A percentile compares a stretch with the other conserved stretches of the same genome.
These are phyloP conservation scores for Ivindomyrus marchei DNA, from an alignment of 2,113 vertebrate species.

Conservation along the genomic window DNA sequence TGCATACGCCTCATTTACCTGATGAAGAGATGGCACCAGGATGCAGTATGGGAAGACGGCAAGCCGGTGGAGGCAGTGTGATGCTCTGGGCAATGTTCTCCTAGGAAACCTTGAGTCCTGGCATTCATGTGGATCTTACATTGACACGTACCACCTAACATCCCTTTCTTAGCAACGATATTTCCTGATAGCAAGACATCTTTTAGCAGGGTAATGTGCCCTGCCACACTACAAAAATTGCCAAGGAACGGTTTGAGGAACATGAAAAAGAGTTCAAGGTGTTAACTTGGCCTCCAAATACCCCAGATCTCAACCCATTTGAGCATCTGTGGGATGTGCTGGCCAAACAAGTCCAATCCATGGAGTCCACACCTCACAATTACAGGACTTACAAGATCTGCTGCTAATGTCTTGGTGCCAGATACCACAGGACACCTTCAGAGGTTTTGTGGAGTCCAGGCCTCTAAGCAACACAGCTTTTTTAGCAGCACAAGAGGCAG, in stretches of 20 bases:
- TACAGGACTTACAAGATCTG: neutral
- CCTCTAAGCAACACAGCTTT: neutral
- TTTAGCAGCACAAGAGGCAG: neutral
- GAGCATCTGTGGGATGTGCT: neutral
- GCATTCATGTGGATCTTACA: neutral
- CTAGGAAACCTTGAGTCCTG: neutral
- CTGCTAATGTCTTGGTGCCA: neutral
- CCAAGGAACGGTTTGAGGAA: neutral
- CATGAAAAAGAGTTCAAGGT: neutral
- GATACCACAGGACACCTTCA: neutral
- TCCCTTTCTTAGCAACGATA: neutral
- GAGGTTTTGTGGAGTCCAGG: neutral
- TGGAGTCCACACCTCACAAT: neutral
- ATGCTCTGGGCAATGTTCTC: neutral
- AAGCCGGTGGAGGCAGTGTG: neutral
- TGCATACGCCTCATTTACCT: neutral
- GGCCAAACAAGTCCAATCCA: neutral
- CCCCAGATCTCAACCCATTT: neutral
- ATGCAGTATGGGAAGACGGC: neutral
- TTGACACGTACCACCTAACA: neutral
- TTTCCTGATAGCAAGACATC: neutral
- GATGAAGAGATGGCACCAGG: neutral
- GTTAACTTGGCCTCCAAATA: neutral
- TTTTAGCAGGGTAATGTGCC: neutral
- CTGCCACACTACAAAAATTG: neutral